Percentiles rank a stretch among this genome's conserved stretches.
Evolutionary conservation across 2,888 invertebrate species (phyloP).

Genomic region (Hecatera dysodea): DNA sequence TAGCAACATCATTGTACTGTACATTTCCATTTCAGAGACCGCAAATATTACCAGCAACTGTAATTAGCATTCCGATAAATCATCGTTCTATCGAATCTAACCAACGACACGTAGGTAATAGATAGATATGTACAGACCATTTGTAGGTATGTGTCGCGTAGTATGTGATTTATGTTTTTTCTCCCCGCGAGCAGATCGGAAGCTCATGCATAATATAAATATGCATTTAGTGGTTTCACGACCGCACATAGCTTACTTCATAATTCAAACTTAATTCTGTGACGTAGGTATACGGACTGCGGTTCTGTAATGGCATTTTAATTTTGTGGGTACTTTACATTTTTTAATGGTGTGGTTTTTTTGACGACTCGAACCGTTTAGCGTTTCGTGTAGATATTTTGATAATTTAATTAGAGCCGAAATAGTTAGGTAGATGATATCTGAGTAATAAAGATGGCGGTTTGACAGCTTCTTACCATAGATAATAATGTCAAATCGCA

Average conservation of each 20-base stretch:
- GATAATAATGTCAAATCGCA: not conserved
- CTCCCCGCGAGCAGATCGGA: constrained; percentile 45
- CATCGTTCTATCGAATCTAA: constrained; percentile 21
- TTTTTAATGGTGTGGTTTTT: constrained; percentile 22
- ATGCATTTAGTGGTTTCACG: constrained; percentile 53
- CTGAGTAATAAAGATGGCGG: not conserved
- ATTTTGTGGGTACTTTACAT: constrained; percentile 24
- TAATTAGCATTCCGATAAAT: constrained; percentile 27
- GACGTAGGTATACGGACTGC: constrained; percentile 29
- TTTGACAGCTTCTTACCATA: not conserved
- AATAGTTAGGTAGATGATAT: not conserved
- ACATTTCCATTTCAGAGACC: not conserved
- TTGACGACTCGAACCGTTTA: constrained; percentile 4
- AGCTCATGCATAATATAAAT: constrained; percentile 57
- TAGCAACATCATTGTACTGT: not conserved
- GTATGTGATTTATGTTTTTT: constrained; percentile 51
- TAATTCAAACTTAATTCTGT: constrained; percentile 54
- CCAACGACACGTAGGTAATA: constrained; percentile 1
- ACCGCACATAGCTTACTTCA: constrained; percentile 51
- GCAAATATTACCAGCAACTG: constrained; percentile 12
- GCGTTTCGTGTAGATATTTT: constrained; percentile 1
- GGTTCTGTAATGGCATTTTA: constrained; percentile 45
- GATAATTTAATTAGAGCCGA: not conserved
- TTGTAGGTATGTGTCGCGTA: constrained; percentile 38
- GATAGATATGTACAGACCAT: constrained; percentile 2